Evolutionary conservation across 1,140 invertebrate species (phyloP).

Genomic region (Cotesia typhae): DNA sequence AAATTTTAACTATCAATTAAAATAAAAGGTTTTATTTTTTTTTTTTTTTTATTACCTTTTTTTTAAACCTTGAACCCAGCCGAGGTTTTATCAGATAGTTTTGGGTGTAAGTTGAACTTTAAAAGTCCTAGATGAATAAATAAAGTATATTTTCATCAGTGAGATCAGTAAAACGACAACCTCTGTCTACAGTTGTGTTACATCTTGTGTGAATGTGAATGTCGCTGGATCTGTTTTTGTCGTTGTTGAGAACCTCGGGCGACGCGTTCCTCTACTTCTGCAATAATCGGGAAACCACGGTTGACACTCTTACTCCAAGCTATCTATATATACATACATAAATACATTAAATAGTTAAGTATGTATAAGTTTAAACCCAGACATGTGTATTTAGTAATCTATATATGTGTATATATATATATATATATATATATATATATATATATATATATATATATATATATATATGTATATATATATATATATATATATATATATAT

Average conservation of each 20-base stretch:
- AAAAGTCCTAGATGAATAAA: not conserved
- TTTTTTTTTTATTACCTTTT: too few relatives aligned
- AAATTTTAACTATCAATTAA: too few relatives aligned
- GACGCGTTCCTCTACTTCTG: slow-evolving; percentile 2
- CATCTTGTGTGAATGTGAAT: not conserved
- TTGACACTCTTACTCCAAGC: slow-evolving; percentile 9
- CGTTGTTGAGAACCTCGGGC: slow-evolving; percentile 13
- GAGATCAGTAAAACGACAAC: not conserved
- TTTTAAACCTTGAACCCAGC: too few relatives aligned
- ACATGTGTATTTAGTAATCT: not conserved
- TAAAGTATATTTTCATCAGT: not conserved
- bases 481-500: too few relatives aligned
- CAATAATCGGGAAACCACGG: slow-evolving; percentile 18
- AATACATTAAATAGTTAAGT: not conserved
- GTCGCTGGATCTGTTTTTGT: not conserved
- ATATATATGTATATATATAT: too few relatives aligned
- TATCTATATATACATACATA: slow-evolving; percentile 9
- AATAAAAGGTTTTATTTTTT: too few relatives aligned
- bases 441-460: too few relatives aligned
- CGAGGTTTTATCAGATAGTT: too few relatives aligned
- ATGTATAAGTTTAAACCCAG: not conserved
- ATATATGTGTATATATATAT: too few relatives aligned
- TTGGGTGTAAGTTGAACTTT: too few relatives aligned
- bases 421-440: too few relatives aligned
- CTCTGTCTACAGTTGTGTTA: not conserved